Evolutionary conservation across 2,888 invertebrate genomes (phyloP), one percentile per base, ranked within the genome.

Genomic region (Drosophila paranaensis): DNA sequence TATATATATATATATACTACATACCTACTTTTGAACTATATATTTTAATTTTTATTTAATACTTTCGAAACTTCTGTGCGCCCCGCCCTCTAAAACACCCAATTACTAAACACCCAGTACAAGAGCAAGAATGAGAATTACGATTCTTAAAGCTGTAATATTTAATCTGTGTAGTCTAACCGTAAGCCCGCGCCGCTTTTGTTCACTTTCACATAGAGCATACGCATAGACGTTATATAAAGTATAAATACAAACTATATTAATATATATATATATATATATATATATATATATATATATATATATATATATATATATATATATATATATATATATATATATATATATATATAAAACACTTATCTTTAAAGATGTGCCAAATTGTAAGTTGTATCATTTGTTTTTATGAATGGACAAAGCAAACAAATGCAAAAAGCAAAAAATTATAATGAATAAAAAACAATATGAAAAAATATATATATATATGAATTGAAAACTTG

Each of bases 351-450:
- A 73, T 61, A 79, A 86, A 90, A 90, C 82, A 84, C 82, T 84
- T 88, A 89, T 84, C 89, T 89, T 85, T 82, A 84, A 89, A 82
- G 88, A 91, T 92, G 92, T 92, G 92, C 92, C 92, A 92, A 92
- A 92, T 92, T 92, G 91, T 92, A 92, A 90, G 91, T 91, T 91
- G 90, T 89, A 84, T 79, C 91, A 90, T 88, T 91, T 79, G 87
- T 91, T 90, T 89, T 83, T 81, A 85, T 80, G 73, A 83, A 81
- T 86, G 86, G 81, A 37, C 81, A 72, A 87, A 78, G 53, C 81
- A 79, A 89, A 76, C 70, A 85, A 82, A 76, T 76, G 75, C 82
- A 76, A 73, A 83, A 82, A 45, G 45, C 25, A 86, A 77, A 60
- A 90, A 88, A 81, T 78, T 71, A 83, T 74, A 88, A 79, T 60